These are phyloP conservation scores for Chaenocephalus aceratus DNA, from an alignment of 2,113 vertebrate genomes.

Conservation along the genomic window DNA sequence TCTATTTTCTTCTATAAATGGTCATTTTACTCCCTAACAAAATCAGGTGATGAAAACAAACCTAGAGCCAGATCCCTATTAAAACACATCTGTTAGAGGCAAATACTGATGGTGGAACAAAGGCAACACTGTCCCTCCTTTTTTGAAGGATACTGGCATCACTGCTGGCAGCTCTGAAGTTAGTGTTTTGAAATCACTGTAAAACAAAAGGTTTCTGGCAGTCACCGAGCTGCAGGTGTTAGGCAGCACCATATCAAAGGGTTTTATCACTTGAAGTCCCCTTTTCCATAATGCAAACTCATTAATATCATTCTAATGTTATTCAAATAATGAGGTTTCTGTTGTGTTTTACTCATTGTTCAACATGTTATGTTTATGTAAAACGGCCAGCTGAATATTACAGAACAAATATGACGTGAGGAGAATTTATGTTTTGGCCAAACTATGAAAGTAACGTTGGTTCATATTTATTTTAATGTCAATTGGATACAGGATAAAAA, in stretches of 20 bases:
- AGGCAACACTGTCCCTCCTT: conserved; percentile 31
- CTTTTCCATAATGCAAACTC: conserved; percentile 9
- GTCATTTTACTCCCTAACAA: conserved; percentile 25
- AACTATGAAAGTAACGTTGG: background rate
- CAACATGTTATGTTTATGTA: background rate
- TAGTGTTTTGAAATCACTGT: conserved; percentile 32
- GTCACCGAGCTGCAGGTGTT: conserved; percentile 39
- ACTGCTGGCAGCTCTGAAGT: conserved; percentile 3
- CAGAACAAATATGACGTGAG: background rate
- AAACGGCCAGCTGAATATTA: background rate
- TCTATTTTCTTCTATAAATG: conserved; percentile 55
- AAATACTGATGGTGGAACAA: conserved; percentile 32
- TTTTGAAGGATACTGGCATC: conserved; percentile 29
- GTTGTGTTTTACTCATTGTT: background rate
- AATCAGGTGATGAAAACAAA: conserved; percentile 48
- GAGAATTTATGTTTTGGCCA: background rate
- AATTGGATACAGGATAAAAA: conserved; percentile 21
- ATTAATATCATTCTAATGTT: conserved; percentile 1
- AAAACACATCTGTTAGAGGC: conserved; percentile 56
- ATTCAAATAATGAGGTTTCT: background rate
- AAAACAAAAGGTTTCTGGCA: conserved; percentile 40
- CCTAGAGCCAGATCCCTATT: conserved; percentile 18
- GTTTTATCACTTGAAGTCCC: too few relatives aligned
- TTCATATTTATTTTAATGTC: conserved; percentile 17
- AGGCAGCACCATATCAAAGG: background rate